Percentiles rank a stretch among this genome's conserved stretches.
These are phyloP conservation scores for Pandemis cinnamomeana DNA, from an alignment of 2,888 invertebrate species.

Conservation along the genomic window DNA sequence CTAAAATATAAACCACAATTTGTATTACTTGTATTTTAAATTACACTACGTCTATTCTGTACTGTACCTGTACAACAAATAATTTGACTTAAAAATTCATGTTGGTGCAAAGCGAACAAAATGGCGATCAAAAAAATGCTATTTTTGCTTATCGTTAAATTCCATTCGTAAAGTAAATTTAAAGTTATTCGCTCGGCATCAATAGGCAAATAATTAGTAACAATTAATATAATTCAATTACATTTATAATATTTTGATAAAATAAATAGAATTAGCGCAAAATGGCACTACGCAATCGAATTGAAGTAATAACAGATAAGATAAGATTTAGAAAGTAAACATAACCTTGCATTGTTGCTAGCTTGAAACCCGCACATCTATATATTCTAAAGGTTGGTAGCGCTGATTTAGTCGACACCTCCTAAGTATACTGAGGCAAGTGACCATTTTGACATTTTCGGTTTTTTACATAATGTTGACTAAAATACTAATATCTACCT, in stretches of 20 bases:
- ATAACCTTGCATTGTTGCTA: too few relatives aligned
- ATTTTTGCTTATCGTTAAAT: constrained; percentile 15
- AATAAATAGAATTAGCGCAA: constrained; percentile 5
- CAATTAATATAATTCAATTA: neutral
- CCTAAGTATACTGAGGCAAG: too few relatives aligned
- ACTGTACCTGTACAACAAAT: too few relatives aligned
- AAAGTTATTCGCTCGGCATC: neutral
- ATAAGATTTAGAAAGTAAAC: too few relatives aligned
- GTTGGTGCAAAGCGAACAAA: constrained; percentile 37
- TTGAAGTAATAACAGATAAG: neutral
- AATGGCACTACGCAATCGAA: constrained; percentile 1
- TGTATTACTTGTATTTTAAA: too few relatives aligned
- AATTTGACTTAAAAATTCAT: constrained; percentile 16
- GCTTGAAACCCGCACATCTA: neutral
- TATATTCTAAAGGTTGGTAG: too few relatives aligned
- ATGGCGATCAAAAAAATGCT: constrained; percentile 22
- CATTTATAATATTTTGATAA: neutral
- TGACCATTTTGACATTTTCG: too few relatives aligned
- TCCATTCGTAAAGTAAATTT: neutral
- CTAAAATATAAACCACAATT: too few relatives aligned
- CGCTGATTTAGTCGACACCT: too few relatives aligned
- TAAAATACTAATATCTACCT: too few relatives aligned
- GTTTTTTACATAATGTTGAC: too few relatives aligned
- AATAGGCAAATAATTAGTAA: neutral
- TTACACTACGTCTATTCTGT: neutral